phyloP scores from a whole-genome alignment of 2,888 invertebrate genomes.

The Agriotes lineatus region DNA sequence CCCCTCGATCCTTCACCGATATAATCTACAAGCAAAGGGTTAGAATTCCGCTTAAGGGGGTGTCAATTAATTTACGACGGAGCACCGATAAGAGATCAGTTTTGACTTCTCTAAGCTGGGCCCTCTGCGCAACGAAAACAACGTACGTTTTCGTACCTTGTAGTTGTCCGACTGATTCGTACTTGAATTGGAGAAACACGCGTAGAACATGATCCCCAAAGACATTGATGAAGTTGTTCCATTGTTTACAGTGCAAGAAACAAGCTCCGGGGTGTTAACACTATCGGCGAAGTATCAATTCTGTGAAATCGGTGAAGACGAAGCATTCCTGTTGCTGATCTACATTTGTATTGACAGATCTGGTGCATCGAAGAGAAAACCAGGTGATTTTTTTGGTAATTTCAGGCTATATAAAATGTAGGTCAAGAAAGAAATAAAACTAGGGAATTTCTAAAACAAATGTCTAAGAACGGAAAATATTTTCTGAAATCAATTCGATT shows the following conservation, averaged over 20 bases:
- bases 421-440: no score
- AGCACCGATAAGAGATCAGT: slow-evolving; percentile 1
- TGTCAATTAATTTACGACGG: slow-evolving; percentile 45
- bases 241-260: slow-evolving; percentile 32
- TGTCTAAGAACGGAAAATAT: no score
- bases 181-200: slow-evolving; percentile 25
- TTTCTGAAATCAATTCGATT: no score
- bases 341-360: slow-evolving; percentile 18
- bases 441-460: no score
- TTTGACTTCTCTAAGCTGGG: background rate
- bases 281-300: slow-evolving; percentile 30
- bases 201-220: slow-evolving; percentile 36
- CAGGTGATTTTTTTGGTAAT: no score
- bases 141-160: background rate
- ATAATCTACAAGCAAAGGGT: slow-evolving; percentile 45
- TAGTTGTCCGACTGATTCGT: background rate
- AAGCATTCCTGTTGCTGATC: background rate
- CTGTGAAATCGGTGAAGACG: slow-evolving; percentile 10
- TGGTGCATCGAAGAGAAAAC: background rate
- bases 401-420: no score
- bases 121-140: background rate
- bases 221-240: slow-evolving; percentile 44
- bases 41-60: slow-evolving; percentile 39
- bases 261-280: slow-evolving; percentile 33
- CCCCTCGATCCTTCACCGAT: slow-evolving; percentile 41